phyloP scores from a whole-genome alignment of 1,140 invertebrate genomes.

The Lordiphosa collinella region DNA sequence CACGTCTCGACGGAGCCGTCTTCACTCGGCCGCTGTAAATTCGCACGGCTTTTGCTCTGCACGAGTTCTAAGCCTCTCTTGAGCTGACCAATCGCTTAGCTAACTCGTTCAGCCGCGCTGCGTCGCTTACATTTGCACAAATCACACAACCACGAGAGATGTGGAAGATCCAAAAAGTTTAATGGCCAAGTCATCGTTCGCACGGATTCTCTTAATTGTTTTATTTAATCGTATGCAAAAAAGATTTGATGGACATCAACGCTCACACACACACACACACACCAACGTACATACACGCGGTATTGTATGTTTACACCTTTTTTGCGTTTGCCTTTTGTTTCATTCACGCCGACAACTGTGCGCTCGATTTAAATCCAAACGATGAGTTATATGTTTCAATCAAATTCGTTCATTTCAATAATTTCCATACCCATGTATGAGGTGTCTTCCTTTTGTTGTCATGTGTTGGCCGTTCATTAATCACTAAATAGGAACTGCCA shows the following conservation, averaged over 20 bases:
- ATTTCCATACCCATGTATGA: background rate
- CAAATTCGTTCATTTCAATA: constrained; percentile 38
- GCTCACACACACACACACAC: constrained; percentile 24
- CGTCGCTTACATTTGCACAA: constrained; percentile 60
- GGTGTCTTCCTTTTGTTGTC: constrained; percentile 36
- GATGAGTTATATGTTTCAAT: constrained; percentile 55
- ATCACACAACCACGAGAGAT: constrained; percentile 31
- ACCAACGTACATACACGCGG: background rate
- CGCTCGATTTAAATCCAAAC: constrained; percentile 46
- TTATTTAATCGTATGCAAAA: constrained; percentile 76
- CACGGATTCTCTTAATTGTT: constrained; percentile 74
- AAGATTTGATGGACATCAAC: constrained; percentile 73
- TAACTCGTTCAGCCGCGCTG: constrained; percentile 27
- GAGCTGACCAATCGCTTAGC: constrained; percentile 25
- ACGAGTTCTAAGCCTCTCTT: constrained; percentile 56
- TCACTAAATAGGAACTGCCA: constrained; percentile 62
- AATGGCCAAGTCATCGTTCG: constrained; percentile 58
- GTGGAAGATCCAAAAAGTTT: constrained; percentile 41
- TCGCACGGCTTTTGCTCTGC: constrained; percentile 48
- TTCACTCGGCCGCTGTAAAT: constrained; percentile 50
- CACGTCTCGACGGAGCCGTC: constrained; percentile 8
- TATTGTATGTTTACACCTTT: constrained; percentile 40
- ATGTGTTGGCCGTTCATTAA: constrained; percentile 54
- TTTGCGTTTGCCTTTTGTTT: constrained; percentile 26
- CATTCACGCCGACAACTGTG: constrained; percentile 30